These are phyloP conservation scores for Psittacula cyanocephala DNA, from an alignment of 2,113 vertebrate genomes.

Conservation along the genomic window DNA sequence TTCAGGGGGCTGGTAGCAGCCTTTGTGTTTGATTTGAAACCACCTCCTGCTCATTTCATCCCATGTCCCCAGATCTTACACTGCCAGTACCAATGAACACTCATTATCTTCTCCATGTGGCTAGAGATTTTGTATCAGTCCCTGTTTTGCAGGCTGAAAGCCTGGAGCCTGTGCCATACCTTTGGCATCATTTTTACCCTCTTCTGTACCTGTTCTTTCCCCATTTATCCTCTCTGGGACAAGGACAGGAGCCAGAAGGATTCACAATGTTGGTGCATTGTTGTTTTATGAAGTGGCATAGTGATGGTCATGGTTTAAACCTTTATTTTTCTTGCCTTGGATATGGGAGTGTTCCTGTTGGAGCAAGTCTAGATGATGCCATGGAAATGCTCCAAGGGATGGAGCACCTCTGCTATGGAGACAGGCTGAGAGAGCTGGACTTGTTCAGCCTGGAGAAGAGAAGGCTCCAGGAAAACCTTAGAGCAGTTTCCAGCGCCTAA, in stretches of 20 bases:
- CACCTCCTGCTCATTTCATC: not conserved
- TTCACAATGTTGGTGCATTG: fast-evolving
- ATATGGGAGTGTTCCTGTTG: not conserved
- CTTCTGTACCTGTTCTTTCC: not conserved
- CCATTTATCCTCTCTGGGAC: not conserved
- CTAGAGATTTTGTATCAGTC: not conserved
- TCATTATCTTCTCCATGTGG: not conserved
- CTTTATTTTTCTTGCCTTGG: not conserved
- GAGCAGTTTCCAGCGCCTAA: not conserved
- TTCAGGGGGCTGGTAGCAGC: fast-evolving
- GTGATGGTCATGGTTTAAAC: not conserved
- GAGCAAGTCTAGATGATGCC: not conserved
- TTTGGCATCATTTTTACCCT: not conserved
- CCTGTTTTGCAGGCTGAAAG: not conserved
- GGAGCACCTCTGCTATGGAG: not conserved
- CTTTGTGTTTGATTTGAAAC: not conserved
- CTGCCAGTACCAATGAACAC: not conserved
- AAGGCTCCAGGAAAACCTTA: not conserved
- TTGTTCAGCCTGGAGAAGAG: not conserved
- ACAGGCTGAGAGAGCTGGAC: not conserved
- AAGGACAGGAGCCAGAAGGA: fast-evolving
- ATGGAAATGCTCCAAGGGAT: not conserved
- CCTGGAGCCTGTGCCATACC: not conserved
- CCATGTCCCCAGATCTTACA: fast-evolving
- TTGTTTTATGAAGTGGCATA: not conserved